These are phyloP conservation scores for Cremastobaeus sp. DNA, from an alignment of 2,888 invertebrate genomes.

Conservation along the genomic window DNA sequence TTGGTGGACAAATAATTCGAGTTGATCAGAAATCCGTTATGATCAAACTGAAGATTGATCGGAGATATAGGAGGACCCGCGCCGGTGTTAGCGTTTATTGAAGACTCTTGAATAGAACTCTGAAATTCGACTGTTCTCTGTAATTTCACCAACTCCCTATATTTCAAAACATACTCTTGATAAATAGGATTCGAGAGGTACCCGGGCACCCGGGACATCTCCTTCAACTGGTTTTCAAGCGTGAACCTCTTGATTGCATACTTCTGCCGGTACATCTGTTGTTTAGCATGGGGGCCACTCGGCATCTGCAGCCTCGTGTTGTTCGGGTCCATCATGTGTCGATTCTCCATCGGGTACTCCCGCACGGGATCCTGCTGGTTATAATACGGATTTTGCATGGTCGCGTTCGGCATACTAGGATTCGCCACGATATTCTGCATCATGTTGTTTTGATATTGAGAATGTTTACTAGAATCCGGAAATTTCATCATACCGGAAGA, in stretches of 20 bases:
- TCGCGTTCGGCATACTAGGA: constrained; percentile 60
- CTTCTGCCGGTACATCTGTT: constrained; percentile 73
- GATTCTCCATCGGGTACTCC: constrained; percentile 67
- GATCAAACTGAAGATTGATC: constrained; percentile 76
- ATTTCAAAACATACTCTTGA: constrained; percentile 72
- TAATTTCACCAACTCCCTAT: constrained; percentile 70
- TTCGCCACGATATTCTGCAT: constrained; percentile 61
- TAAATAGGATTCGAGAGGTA: constrained; percentile 75
- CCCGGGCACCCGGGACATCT: constrained; percentile 71
- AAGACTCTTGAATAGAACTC: constrained; percentile 67
- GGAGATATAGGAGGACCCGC: constrained; percentile 65
- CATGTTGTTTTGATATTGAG: constrained; percentile 65
- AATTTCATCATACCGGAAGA: constrained; percentile 66
- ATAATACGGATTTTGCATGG: constrained; percentile 67
- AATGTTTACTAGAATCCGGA: constrained; percentile 65
- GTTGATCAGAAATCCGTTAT: constrained; percentile 75
- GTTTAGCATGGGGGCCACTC: constrained; percentile 64
- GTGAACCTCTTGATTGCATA: constrained; percentile 72
- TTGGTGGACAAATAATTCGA: constrained; percentile 68
- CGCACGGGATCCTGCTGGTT: constrained; percentile 64
- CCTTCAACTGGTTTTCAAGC: constrained; percentile 72
- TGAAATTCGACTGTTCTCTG: constrained; percentile 73
- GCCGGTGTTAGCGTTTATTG: constrained; percentile 57
- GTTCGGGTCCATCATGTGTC: constrained; percentile 63
- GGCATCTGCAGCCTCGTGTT: constrained; percentile 46